phyloP scores from a whole-genome alignment of 30 jellyfish, hydroid and myxozoan species.

The Mastigias papua region DNA sequence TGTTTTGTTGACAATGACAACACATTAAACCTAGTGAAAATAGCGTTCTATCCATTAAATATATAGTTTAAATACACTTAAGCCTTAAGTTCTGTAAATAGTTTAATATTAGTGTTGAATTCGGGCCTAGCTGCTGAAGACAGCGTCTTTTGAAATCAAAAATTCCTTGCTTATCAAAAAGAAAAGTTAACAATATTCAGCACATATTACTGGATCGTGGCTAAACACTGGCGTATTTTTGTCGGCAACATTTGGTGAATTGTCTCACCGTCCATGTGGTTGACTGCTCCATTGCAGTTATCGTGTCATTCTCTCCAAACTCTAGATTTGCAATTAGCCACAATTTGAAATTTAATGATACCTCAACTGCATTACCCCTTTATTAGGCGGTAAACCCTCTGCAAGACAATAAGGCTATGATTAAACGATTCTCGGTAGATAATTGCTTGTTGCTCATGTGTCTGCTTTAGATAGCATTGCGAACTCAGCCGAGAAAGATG shows the following conservation, averaged over 20 bases:
- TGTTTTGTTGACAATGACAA: background rate
- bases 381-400: background rate
- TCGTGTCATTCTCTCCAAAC: background rate
- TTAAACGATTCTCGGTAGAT: background rate
- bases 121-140: background rate
- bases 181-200: background rate
- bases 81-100: background rate
- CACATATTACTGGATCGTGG: background rate
- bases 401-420: background rate
- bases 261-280: background rate
- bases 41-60: background rate
- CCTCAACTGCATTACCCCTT: background rate
- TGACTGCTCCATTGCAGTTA: background rate
- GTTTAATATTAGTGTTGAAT: background rate
- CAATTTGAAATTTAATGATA: background rate
- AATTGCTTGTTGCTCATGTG: background rate
- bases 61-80: background rate
- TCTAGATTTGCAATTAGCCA: conserved; percentile 1
- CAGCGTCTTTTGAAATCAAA: background rate
- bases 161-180: background rate
- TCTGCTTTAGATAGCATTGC: no score
- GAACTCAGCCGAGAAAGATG: no score
- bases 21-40: conserved; percentile 8
- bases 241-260: background rate
- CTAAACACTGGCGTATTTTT: background rate